Percentiles rank a stretch among this genome's conserved stretches.
Conservation (phyloP, 2,113 vertebrate species). For the Montifringilla adamsi region DNA sequence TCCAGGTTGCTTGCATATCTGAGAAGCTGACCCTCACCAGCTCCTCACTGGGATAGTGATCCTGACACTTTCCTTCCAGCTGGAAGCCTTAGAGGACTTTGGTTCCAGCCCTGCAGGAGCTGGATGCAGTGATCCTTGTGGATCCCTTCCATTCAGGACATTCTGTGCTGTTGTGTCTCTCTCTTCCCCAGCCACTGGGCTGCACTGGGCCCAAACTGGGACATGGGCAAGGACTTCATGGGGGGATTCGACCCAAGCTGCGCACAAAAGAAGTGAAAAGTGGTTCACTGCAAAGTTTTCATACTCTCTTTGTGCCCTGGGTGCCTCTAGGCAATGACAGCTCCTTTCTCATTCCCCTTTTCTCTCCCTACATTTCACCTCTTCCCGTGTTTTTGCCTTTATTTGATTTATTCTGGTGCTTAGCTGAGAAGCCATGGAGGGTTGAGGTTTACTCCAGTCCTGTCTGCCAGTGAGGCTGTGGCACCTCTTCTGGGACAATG, state of each 20-base stretch:
- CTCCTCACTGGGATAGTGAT: fast-evolving
- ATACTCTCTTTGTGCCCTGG: fast-evolving
- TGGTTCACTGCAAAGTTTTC: background rate
- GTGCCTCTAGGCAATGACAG: background rate
- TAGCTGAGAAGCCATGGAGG: background rate
- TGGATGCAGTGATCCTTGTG: no score
- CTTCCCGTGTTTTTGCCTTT: background rate
- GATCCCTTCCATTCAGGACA: background rate
- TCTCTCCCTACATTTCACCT: fast-evolving
- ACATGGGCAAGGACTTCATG: fast-evolving
- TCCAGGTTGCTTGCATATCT: background rate
- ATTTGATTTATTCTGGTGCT: background rate
- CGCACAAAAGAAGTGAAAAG: background rate
- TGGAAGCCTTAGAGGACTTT: background rate
- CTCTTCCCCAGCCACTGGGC: fast-evolving
- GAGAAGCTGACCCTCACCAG: background rate
- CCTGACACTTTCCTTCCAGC: background rate
- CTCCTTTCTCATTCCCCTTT: background rate
- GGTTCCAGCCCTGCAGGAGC: fast-evolving
- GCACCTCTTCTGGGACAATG: background rate
- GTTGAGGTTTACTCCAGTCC: background rate
- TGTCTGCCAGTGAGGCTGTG: background rate
- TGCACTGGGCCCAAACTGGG: background rate
- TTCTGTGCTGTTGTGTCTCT: fast-evolving
- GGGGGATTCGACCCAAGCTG: fast-evolving